These are phyloP conservation scores for Aphaenogaster rudis DNA, from an alignment of 1,140 invertebrate genomes.

Conservation along the genomic window DNA sequence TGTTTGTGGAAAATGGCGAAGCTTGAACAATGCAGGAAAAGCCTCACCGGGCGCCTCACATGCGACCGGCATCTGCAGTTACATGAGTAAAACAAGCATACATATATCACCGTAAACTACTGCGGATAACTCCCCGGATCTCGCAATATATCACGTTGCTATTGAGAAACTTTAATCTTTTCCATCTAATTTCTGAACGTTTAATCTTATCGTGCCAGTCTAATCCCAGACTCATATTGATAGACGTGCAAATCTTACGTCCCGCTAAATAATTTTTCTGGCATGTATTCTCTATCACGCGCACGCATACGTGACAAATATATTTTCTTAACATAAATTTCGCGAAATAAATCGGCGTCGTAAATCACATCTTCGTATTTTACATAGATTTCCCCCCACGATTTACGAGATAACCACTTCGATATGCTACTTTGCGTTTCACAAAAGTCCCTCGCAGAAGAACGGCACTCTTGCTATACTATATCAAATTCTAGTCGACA, in stretches of 20 bases:
- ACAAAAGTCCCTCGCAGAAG: conserved; percentile 50
- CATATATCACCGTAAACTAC: conserved; percentile 54
- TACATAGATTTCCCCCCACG: conserved; percentile 52
- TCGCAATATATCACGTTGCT: conserved; percentile 21
- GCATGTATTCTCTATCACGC: not conserved
- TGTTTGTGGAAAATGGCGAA: conserved; percentile 42
- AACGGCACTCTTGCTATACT: conserved; percentile 46
- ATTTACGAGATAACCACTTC: conserved; percentile 63
- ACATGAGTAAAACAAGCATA: conserved; percentile 51
- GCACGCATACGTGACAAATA: not conserved
- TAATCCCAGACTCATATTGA: not conserved
- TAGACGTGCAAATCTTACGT: not conserved
- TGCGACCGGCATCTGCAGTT: conserved; percentile 48
- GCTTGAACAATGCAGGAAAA: conserved; percentile 44
- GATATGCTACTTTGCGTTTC: conserved; percentile 64
- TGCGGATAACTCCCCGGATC: conserved; percentile 33
- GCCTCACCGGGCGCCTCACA: conserved; percentile 31
- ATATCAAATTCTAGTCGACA: conserved; percentile 64
- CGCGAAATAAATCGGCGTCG: conserved; percentile 12
- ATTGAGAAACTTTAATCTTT: conserved; percentile 39
- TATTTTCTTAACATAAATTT: conserved; percentile 46
- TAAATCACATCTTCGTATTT: conserved; percentile 46
- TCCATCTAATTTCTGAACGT: conserved; percentile 16
- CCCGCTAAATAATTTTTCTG: not conserved
- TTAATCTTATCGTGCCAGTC: not conserved